A percentile compares a stretch with the other conserved stretches of the same genome.
Evolutionary conservation across 2,888 invertebrate species (phyloP).

Genomic region (Strigamia transsilvanica): DNA sequence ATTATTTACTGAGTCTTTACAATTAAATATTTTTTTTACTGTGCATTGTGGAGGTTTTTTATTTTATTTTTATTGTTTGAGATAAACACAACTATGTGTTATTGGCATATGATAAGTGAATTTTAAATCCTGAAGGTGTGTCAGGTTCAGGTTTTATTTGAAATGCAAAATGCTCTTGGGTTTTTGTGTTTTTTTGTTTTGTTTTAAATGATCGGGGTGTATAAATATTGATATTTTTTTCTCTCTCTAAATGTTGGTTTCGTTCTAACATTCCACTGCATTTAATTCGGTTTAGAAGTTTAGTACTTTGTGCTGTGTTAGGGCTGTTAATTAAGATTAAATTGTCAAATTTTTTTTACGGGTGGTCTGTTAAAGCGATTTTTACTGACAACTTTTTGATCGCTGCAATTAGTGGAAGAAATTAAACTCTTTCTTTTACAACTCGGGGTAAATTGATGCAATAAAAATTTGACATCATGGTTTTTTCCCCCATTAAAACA

Average conservation of each 20-base stretch:
- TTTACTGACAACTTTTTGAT: slow-evolving; percentile 42
- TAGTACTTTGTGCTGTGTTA: neutral
- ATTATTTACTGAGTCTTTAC: too few species aligned
- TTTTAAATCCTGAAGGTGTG: neutral
- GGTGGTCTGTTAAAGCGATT: slow-evolving; percentile 39
- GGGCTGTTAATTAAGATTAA: slow-evolving; percentile 32
- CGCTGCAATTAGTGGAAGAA: slow-evolving; percentile 37
- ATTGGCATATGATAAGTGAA: neutral
- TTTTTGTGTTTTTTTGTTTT: neutral
- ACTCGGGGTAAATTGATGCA: slow-evolving; percentile 10
- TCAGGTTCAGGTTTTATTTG: neutral
- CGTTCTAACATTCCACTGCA: neutral
- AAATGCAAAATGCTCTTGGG: neutral
- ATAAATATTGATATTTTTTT: neutral
- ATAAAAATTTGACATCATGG: slow-evolving; percentile 45
- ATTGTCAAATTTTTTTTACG: slow-evolving; percentile 43
- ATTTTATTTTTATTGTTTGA: neutral
- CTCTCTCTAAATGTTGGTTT: neutral
- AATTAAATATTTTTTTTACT: neutral
- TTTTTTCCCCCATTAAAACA: slow-evolving; percentile 8
- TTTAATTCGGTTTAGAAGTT: neutral
- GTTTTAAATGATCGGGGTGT: neutral
- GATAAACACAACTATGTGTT: neutral
- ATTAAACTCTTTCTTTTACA: slow-evolving; percentile 16
- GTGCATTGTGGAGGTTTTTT: neutral